phyloP scores from a whole-genome alignment of 2,113 vertebrate genomes.

The Archilochus colubris region DNA sequence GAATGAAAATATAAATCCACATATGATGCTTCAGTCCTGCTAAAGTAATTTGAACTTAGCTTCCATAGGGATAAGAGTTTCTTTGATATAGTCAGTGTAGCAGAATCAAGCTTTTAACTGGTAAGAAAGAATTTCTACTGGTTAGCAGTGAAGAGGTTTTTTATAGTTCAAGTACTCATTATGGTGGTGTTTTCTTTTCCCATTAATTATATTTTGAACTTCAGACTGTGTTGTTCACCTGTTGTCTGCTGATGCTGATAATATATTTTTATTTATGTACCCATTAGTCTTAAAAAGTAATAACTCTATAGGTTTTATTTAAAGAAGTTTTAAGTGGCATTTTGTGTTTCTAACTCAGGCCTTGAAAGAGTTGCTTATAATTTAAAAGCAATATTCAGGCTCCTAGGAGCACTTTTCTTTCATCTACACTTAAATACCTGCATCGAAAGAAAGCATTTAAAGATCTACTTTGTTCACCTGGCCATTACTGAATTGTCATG shows the following conservation, averaged over 20 bases:
- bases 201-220: neutral
- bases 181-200: neutral
- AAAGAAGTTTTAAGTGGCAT: neutral
- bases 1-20: neutral
- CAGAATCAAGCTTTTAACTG: neutral
- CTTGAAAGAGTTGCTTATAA: neutral
- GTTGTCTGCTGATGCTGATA: neutral
- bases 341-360: neutral
- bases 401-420: constrained; percentile 19
- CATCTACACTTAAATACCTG: neutral
- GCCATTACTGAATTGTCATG: neutral
- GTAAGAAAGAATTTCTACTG: neutral
- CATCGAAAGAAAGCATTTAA: neutral
- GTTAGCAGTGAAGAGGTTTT: neutral
- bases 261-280: neutral
- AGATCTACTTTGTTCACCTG: constrained; percentile 9
- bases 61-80: neutral
- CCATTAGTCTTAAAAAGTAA: neutral
- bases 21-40: neutral
- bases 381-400: constrained; percentile 21
- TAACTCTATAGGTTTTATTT: neutral
- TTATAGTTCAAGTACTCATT: neutral
- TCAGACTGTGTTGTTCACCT: neutral
- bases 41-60: neutral
- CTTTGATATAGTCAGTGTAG: neutral